Conservation (phyloP, 2,797 vertebrate genomes). For the Poecilia velifera region DNA sequence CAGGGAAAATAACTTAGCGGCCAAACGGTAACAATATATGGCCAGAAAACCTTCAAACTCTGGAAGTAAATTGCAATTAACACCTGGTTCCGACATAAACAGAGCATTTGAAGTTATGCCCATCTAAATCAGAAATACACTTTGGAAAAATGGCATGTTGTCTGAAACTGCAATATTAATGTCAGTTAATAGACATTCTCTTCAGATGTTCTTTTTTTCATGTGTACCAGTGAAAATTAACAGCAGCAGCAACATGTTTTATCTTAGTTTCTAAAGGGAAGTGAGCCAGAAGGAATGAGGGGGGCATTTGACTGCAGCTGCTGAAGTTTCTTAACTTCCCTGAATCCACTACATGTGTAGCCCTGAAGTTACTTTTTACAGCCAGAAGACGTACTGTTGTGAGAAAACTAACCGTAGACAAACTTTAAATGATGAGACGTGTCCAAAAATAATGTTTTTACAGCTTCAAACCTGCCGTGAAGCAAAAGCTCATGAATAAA, state of each 20-base stretch:
- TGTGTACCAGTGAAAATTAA: not conserved
- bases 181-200: not conserved
- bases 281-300: not conserved
- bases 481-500: not conserved
- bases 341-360: not conserved
- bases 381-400: not conserved
- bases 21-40: not conserved
- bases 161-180: not conserved
- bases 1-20: not conserved
- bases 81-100: not conserved
- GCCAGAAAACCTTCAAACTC: not conserved
- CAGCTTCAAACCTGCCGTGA: not conserved
- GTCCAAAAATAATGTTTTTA: not conserved
- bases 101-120: not conserved
- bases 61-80: not conserved
- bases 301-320: not conserved
- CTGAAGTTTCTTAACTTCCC: not conserved
- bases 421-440: not conserved
- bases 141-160: not conserved
- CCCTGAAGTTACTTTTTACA: not conserved
- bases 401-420: not conserved
- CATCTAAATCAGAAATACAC: not conserved
- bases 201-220: not conserved
- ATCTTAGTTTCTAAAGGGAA: not conserved
- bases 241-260: not conserved